Conservation (phyloP, 2,797 vertebrate genomes). For the Phalloptychus januarius region DNA sequence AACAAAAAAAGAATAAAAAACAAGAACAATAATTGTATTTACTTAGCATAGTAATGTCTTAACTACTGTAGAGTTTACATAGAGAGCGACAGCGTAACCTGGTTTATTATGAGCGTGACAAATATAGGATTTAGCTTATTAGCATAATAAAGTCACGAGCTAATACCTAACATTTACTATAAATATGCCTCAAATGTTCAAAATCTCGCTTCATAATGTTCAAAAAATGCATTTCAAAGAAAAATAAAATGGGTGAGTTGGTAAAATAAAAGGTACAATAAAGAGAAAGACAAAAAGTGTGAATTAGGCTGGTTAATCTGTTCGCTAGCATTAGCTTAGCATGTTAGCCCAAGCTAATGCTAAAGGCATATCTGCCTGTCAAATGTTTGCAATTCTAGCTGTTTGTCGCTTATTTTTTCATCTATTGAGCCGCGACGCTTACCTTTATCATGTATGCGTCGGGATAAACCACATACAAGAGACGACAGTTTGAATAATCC, state of each 20-base stretch:
- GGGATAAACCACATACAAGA: neutral
- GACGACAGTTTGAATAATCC: neutral
- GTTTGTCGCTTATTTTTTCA: fast-evolving
- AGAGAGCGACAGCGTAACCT: neutral
- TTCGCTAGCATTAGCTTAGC: neutral
- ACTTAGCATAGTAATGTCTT: neutral
- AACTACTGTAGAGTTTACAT: neutral
- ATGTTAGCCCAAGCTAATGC: neutral
- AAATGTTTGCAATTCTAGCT: neutral
- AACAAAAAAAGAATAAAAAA: neutral
- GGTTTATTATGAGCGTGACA: neutral
- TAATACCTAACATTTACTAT: neutral
- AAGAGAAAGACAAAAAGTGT: neutral
- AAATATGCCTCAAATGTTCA: neutral
- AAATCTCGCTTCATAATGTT: neutral
- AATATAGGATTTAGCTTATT: neutral
- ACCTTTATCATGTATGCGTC: constrained; percentile 78
- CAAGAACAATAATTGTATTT: neutral
- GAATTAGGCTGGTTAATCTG: neutral
- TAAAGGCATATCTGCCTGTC: neutral
- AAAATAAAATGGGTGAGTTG: neutral
- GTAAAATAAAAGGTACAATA: neutral
- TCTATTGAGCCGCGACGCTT: neutral
- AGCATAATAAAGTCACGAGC: neutral
- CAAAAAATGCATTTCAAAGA: neutral